Evolutionary conservation across 2,888 invertebrate species (phyloP), one percentile per base, ranked within the genome.

Genomic region (Anorthoa munda): DNA sequence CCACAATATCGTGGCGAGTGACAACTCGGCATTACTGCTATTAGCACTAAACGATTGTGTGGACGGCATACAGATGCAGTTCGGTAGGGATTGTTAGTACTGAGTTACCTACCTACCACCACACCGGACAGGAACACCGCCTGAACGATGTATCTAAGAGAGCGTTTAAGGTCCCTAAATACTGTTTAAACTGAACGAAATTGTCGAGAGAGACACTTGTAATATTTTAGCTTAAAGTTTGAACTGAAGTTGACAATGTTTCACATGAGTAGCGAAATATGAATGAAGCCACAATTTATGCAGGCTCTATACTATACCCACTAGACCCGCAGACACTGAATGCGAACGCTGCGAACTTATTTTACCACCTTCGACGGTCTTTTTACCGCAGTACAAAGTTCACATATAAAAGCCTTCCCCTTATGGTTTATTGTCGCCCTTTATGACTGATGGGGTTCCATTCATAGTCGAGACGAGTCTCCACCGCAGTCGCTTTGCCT

Each of bases 31-130:
- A 67, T 78, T 66, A 63, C 23, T 39, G 63, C 60, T 67, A 79
- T 72, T 80, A 83, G 53, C 53, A n/a, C 58, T 67, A 67, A 67
- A 73, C 67, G 70, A 68, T 66, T 61, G 58, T 75, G 65, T 58
- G 70, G 68, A 60, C 53, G n/a, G 58, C 69, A 81, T 71, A 65
- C 81, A 81, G 63, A 63, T 68, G 60, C 75, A 75, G 48, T 61
- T 65, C 39, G 53, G 56, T 66, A 58, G 50, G 5, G 23, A 60
- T 73, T 79, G 63, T 64, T 50, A 51, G 45, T 60, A 21, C 21
- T 4, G 39, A 39, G 39, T 9, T 39, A 39, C 39, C 39, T 9
- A 39, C 39, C 39, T 39, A 39, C 50, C 51, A 66, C 61, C 68
- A 21, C 66, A 69, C 26, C 21, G 15, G 26, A 69, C 53, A n/a